Evolutionary conservation across 2,888 invertebrate species (phyloP), one percentile per base, ranked within the genome.

Genomic region (Lampropteryx suffumata): DNA sequence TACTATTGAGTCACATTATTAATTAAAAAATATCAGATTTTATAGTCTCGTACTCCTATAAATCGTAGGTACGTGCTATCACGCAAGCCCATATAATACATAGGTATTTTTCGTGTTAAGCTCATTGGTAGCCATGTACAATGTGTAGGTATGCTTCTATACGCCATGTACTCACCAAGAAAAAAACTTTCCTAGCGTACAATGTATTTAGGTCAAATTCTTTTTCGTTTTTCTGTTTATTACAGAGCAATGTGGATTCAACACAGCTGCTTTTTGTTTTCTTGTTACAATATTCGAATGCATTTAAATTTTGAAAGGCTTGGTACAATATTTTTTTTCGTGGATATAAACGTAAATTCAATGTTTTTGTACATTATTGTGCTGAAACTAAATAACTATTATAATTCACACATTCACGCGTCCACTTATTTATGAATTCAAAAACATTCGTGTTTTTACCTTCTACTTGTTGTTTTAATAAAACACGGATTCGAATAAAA

Each of bases 161-260:
- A 14, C 26, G 33, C 13, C 7, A 26, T 14, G 42, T 42, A 24
- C 35, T 27, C 26, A 4, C 5, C 12, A 24, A 13, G 36, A 45
- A 50, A 57, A 67, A 67, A 63, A 40, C 58, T 64, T 63, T 64
- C 57, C 52, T 62, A 50, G 46, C 59, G 34, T 55, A 41, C 27
- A 47, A 48, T 55, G 33, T 64, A 75, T 71, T 66, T 71, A 59
- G 73, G 78, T 72, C 73, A 68, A 56, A 61, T 61, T 67, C 32
- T 67, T 66, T 61, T 54, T 61, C 63, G 44, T 62, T 69, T 64
- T 52, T 44, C 67, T 66, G 62, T 66, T 53, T 39, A 52, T 41
- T 36, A 50, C 48, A 28, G 36, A 58, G 49, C 57, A 59, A 62
- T 32, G 36, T 42, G 12, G 13, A 32, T 13, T 14, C 32, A 26